phyloP scores from a whole-genome alignment of 2,888 invertebrate species.

The Philereme vetulata region DNA sequence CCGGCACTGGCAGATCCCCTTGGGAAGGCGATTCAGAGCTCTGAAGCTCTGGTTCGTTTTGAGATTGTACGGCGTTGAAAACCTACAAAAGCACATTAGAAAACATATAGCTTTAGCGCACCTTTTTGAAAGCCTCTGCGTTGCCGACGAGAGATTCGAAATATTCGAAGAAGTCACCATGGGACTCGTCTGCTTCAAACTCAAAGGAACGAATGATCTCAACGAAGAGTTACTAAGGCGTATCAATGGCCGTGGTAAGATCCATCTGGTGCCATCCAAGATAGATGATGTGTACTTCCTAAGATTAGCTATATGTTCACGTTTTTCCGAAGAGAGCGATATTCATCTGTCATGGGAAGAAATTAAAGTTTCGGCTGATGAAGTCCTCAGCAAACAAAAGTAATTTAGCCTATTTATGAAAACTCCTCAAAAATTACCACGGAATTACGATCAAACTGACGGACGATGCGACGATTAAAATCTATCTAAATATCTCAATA shows the following conservation, averaged over 20 bases:
- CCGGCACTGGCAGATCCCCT: conserved; percentile 98
- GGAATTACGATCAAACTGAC: no score
- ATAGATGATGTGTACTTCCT: conserved; percentile 93
- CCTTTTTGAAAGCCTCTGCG: conserved; percentile 92
- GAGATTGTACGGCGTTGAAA: conserved; percentile 93
- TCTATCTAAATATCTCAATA: no score
- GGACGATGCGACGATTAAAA: neutral
- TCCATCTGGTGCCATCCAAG: conserved; percentile 96
- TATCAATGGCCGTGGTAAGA: conserved; percentile 94
- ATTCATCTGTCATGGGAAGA: conserved; percentile 95
- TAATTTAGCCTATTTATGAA: conserved; percentile 3
- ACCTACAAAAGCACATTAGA: conserved; percentile 93
- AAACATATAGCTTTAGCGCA: conserved; percentile 94
- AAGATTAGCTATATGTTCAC: conserved; percentile 95
- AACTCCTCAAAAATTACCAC: no score
- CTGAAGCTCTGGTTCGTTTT: conserved; percentile 98
- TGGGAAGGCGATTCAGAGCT: conserved; percentile 96
- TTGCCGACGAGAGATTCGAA: conserved; percentile 92
- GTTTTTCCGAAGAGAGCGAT: conserved; percentile 91
- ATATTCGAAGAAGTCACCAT: conserved; percentile 94
- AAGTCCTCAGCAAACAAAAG: conserved; percentile 75
- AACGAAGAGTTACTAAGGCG: conserved; percentile 92
- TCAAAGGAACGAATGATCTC: conserved; percentile 92
- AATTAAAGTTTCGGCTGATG: conserved; percentile 89
- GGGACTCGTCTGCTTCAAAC: conserved; percentile 97